A percentile compares a stretch with the other conserved stretches of the same genome.
Evolutionary conservation across 2,797 vertebrate species (phyloP).

Genomic region (Malurus leucopterus): DNA sequence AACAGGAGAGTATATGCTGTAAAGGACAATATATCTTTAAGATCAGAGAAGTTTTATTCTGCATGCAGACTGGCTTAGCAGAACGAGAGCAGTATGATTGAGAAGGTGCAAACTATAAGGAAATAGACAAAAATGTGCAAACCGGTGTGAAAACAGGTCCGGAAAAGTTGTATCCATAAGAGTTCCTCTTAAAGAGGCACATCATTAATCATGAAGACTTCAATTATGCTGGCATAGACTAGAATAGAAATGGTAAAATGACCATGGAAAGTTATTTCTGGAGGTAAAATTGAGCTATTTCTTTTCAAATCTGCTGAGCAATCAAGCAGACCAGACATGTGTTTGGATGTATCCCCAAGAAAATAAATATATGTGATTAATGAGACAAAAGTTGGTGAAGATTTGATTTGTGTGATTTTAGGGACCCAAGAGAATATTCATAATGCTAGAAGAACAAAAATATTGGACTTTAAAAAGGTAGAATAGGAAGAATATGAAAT

Average conservation of each 20-base stretch:
- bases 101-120: background rate
- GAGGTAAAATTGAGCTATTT: slow-evolving; percentile 33
- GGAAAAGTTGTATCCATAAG: slow-evolving; percentile 10
- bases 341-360: background rate
- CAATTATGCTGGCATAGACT: slow-evolving; percentile 11
- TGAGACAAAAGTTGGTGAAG: slow-evolving; percentile 5
- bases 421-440: slow-evolving; percentile 20
- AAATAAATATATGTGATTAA: slow-evolving; percentile 40
- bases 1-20: background rate
- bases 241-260: slow-evolving; percentile 21
- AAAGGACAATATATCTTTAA: background rate
- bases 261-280: slow-evolving; percentile 25
- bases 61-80: background rate
- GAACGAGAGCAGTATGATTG: background rate
- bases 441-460: slow-evolving; percentile 37
- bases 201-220: slow-evolving; percentile 52
- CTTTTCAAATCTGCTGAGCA: slow-evolving; percentile 23
- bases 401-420: slow-evolving; percentile 42
- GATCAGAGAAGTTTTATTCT: background rate
- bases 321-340: background rate
- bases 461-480: slow-evolving; percentile 35
- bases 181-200: slow-evolving; percentile 14
- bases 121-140: background rate
- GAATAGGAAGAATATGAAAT: background rate
- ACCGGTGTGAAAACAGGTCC: background rate